These are phyloP conservation scores for Scaptomyza graminum DNA, from an alignment of 1,140 invertebrate genomes.

Conservation along the genomic window DNA sequence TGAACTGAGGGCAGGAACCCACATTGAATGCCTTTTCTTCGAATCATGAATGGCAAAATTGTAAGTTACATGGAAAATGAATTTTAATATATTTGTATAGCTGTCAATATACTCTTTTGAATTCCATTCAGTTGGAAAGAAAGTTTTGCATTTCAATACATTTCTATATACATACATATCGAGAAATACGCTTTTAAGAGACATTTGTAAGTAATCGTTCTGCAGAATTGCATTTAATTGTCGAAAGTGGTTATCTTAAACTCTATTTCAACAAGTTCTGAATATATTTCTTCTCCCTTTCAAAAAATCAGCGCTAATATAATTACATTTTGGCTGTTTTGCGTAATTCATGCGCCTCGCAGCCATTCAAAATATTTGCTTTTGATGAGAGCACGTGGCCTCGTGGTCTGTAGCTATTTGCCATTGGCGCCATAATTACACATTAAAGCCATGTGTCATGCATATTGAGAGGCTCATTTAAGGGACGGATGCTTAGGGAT, in stretches of 20 bases:
- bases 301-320: slow-evolving; percentile 1
- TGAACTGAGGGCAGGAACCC: slow-evolving; percentile 20
- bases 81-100: slow-evolving; percentile 53
- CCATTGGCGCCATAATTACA: slow-evolving; percentile 66
- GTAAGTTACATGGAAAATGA: slow-evolving; percentile 54
- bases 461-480: slow-evolving; percentile 81
- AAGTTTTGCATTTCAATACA: background rate
- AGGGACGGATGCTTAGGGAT: slow-evolving; percentile 31
- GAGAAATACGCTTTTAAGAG: too few species aligned
- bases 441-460: slow-evolving; percentile 78
- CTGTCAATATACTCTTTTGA: slow-evolving; percentile 39
- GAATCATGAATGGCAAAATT: slow-evolving; percentile 28
- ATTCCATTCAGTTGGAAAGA: background rate
- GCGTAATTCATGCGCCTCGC: slow-evolving; percentile 47
- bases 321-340: background rate
- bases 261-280: background rate
- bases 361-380: slow-evolving; percentile 45
- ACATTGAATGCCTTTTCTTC: slow-evolving; percentile 32
- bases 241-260: background rate
- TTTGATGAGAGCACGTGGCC: slow-evolving; percentile 61
- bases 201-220: background rate
- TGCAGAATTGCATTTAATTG: background rate
- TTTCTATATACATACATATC: background rate
- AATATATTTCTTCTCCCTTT: slow-evolving; percentile 4
- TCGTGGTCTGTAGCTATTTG: slow-evolving; percentile 7